Evolutionary conservation across 2,797 vertebrate genomes (phyloP).

Genomic region (Masticophis lateralis): DNA sequence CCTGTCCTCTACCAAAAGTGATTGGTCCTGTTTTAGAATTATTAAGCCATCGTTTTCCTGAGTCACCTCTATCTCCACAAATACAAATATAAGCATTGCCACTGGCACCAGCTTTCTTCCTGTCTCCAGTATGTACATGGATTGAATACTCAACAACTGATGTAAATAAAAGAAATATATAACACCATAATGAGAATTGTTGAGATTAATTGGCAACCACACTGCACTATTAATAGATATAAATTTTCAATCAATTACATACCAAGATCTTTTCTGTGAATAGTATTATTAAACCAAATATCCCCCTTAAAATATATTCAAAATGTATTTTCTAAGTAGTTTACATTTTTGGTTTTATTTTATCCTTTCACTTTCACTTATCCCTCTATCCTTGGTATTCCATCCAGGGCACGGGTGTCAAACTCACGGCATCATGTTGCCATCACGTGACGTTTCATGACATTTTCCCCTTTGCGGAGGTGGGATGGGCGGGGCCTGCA

Average conservation of each 20-base stretch:
- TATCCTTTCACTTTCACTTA: background rate
- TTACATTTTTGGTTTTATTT: background rate
- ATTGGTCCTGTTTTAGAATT: slow-evolving; percentile 36
- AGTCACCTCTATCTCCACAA: slow-evolving; percentile 60
- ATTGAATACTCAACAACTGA: slow-evolving; percentile 65
- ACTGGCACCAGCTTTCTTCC: slow-evolving; percentile 53
- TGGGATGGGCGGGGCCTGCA: no score
- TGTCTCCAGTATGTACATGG: slow-evolving; percentile 59
- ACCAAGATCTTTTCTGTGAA: background rate
- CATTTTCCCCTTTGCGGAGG: no score
- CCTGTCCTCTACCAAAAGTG: slow-evolving; percentile 63
- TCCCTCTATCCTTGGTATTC: background rate
- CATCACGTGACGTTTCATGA: no score
- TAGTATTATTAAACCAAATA: background rate
- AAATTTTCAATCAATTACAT: background rate
- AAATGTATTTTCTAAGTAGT: background rate
- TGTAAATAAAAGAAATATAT: slow-evolving; percentile 32
- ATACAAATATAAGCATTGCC: slow-evolving; percentile 57
- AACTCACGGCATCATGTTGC: no score
- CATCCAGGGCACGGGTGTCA: background rate
- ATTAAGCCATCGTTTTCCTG: slow-evolving; percentile 54
- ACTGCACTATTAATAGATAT: background rate
- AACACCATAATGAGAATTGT: background rate
- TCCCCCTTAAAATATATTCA: background rate
- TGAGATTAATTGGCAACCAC: background rate